phyloP scores from a whole-genome alignment of 2,888 invertebrate genomes.

The Thysanoteuthis rhombus region DNA sequence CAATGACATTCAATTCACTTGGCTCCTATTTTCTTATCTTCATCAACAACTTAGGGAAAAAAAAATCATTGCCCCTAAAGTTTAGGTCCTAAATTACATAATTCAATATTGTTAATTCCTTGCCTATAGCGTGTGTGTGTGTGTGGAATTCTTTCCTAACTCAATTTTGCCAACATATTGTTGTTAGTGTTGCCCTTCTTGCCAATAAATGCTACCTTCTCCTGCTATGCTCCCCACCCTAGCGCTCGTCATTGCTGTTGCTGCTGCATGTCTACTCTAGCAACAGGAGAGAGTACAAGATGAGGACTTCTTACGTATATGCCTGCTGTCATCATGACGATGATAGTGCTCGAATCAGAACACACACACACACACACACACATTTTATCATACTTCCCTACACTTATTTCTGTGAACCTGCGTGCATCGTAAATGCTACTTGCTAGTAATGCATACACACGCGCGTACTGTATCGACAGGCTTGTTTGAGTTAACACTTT shows the following conservation, averaged over 20 bases:
- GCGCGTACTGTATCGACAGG: no score
- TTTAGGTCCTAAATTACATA: not conserved
- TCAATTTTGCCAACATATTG: not conserved
- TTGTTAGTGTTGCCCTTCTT: not conserved
- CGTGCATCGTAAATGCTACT: no score
- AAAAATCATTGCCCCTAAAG: no score
- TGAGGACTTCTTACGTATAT: not conserved
- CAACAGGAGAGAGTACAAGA: not conserved
- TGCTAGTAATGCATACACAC: no score
- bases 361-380: no score
- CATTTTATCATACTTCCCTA: no score
- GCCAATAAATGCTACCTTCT: not conserved
- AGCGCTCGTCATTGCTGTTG: not conserved
- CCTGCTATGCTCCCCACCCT: not conserved
- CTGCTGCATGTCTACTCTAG: constrained; percentile 12
- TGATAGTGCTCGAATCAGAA: not conserved
- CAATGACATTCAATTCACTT: no score
- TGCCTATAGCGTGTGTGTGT: not conserved
- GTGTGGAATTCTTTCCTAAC: not conserved
- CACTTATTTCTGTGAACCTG: no score
- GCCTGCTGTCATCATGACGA: not conserved
- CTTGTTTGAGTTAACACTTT: no score
- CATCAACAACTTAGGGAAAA: no score
- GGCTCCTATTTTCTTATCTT: no score
- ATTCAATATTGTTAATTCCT: not conserved